Percentiles rank a stretch among this genome's conserved stretches.
Conservation (phyloP, 2,888 invertebrate genomes). For the Caenorhabditis macrosperma region DNA sequence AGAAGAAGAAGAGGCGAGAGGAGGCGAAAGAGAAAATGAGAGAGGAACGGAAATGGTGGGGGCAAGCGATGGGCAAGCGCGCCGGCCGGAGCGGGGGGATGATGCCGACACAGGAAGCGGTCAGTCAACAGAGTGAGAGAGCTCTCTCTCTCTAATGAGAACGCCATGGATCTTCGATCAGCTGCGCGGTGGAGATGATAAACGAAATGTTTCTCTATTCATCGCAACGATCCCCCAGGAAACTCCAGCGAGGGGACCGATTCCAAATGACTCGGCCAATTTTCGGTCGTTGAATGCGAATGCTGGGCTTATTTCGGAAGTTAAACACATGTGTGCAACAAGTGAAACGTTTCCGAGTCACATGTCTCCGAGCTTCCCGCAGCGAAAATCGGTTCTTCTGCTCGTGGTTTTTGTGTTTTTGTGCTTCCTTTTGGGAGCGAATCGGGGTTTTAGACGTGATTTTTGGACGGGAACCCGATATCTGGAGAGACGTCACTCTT, state of each 20-base stretch:
- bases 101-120: conserved; percentile 31
- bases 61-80: conserved; percentile 14
- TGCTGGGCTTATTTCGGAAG: conserved; percentile 21
- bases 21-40: conserved; percentile 13
- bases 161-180: too few relatives aligned
- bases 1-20: conserved; percentile 1
- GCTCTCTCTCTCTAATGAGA: too few relatives aligned
- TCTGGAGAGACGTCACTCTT: background rate
- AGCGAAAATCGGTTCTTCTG: conserved; percentile 44
- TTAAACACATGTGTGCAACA: conserved; percentile 36
- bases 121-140: conserved; percentile 16
- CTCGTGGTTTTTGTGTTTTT: background rate
- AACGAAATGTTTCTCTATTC: too few relatives aligned
- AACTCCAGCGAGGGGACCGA: too few relatives aligned
- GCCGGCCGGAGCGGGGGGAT: background rate
- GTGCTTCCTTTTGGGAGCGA: background rate
- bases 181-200: conserved; percentile 11
- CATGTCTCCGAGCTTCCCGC: conserved; percentile 39
- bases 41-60: conserved; percentile 48
- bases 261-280: background rate
- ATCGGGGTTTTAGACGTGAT: background rate
- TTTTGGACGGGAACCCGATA: background rate
- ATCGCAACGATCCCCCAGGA: too few relatives aligned
- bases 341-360: conserved; percentile 20
- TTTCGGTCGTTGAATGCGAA: background rate